Conservation (phyloP, 37 sponge, comb jelly and placozoan species). For the Bolinopsis microptera region DNA sequence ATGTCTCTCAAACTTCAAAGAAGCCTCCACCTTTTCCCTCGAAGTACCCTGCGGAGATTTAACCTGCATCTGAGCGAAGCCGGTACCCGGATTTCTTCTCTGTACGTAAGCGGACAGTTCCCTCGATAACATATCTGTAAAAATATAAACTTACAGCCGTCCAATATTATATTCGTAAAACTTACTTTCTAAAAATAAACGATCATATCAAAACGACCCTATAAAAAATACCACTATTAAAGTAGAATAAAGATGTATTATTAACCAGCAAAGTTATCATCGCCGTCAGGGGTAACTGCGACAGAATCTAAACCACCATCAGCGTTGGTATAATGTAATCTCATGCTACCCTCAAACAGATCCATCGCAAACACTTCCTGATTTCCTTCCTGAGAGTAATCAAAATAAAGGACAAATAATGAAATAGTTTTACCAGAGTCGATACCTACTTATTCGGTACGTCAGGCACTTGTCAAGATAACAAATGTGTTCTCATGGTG, state of each 20-base stretch:
- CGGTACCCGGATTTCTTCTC: neutral
- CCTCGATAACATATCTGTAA: neutral
- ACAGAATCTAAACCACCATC: neutral
- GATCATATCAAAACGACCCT: too few species aligned
- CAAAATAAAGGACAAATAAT: neutral
- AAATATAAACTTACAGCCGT: neutral
- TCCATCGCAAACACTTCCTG: conserved; percentile 25
- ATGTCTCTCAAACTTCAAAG: neutral
- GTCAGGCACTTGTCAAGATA: too few species aligned
- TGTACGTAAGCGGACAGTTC: conserved; percentile 14
- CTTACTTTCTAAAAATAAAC: too few species aligned
- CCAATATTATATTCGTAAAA: too few species aligned
- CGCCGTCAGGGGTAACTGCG: neutral
- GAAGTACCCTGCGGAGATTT: neutral
- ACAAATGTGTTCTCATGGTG: too few species aligned
- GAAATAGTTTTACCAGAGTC: too few species aligned
- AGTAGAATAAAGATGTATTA: too few species aligned
- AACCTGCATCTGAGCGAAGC: neutral
- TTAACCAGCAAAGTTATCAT: neutral
- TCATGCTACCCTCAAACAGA: neutral
- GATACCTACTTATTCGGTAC: too few species aligned
- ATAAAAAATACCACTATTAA: too few species aligned
- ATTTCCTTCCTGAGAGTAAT: conserved; percentile 1
- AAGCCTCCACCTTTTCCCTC: neutral
- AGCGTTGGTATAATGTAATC: conserved; percentile 2